Percentiles rank a stretch among this genome's conserved stretches.
Conservation (phyloP, 2,113 vertebrate species). For the Prionailurus bengalensis region DNA sequence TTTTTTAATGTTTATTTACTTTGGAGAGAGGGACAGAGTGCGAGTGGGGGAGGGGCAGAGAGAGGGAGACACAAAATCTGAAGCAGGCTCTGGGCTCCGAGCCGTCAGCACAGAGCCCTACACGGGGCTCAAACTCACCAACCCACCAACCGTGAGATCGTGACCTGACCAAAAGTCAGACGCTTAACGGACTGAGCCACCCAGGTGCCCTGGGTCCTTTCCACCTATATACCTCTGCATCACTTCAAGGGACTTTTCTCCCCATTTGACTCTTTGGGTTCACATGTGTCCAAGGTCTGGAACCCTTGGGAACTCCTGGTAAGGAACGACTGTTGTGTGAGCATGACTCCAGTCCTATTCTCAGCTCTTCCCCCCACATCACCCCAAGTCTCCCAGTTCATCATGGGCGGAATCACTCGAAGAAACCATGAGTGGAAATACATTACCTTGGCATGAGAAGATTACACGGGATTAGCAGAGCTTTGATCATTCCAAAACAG, state of each 20-base stretch:
- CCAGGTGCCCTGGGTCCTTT: too few species aligned
- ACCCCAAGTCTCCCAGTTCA: neutral
- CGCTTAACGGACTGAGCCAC: too few species aligned
- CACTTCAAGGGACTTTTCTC: neutral
- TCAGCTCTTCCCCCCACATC: neutral
- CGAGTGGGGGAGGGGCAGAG: too few species aligned
- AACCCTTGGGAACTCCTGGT: neutral
- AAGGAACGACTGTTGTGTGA: neutral
- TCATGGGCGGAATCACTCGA: neutral
- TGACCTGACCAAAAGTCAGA: too few species aligned
- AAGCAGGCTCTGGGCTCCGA: too few species aligned
- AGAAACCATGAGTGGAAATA: neutral
- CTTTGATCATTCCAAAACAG: constrained; percentile 44
- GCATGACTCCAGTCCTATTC: neutral
- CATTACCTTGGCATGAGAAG: neutral
- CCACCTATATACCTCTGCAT: neutral
- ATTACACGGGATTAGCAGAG: neutral
- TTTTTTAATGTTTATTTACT: too few species aligned
- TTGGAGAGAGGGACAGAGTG: too few species aligned
- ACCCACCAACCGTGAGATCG: too few species aligned
- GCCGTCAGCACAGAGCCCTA: too few species aligned
- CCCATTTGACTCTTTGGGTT: neutral
- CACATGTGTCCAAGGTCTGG: neutral
- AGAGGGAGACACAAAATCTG: too few species aligned
- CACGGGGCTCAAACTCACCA: too few species aligned